Evolutionary conservation across 2,797 vertebrate genomes (phyloP), one percentile per base, ranked within the genome.

Genomic region (Lacerta agilis): DNA sequence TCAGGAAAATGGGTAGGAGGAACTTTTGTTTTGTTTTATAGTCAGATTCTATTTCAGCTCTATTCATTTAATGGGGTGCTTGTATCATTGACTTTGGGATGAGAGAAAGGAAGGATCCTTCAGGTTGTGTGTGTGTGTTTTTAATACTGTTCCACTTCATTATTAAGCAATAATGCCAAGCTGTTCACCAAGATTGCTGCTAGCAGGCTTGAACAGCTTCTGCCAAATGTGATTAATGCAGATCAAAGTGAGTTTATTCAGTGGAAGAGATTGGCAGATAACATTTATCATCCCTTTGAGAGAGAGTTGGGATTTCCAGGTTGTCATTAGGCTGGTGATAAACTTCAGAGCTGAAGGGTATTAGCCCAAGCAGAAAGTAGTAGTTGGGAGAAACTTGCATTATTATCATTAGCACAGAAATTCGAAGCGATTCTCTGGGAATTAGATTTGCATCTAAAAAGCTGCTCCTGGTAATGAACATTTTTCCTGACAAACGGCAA

Each of bases 221-320:
- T 97, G 95, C 95, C 96, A 96, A 95, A 92, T 95, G 93, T 96
- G 96, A 97, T 97, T 97, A 97, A 97, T 96, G 95, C 92, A 94
- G 95, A 96, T 97, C 96, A 97, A 95, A 96, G 45, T 55, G 94
- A 96, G 95, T 96, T 97, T 96, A 95, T 95, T 96, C 96, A 95
- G 91, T 45, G 38, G 94, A 91, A 94, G 93, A 96, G 95, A 97
- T 92, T 96, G 96, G 94, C 96, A 97, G 96, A 95, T 95, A 97
- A 95, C 92, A 97, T 96, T 96, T 96, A 96, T 97, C 95, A 96
- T 97, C 92, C 94, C 95, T 91, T 95, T 93, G 93, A 94, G 92
- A 93, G 94, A 95, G 95, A 96, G 92, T 91, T 95, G 94, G 93
- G 91, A 96, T 95, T 94, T 96, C 94, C 95, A 96, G 89, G 87